These are phyloP conservation scores for Macrobrachium nipponense DNA, from an alignment of 1,140 invertebrate genomes.

Conservation along the genomic window DNA sequence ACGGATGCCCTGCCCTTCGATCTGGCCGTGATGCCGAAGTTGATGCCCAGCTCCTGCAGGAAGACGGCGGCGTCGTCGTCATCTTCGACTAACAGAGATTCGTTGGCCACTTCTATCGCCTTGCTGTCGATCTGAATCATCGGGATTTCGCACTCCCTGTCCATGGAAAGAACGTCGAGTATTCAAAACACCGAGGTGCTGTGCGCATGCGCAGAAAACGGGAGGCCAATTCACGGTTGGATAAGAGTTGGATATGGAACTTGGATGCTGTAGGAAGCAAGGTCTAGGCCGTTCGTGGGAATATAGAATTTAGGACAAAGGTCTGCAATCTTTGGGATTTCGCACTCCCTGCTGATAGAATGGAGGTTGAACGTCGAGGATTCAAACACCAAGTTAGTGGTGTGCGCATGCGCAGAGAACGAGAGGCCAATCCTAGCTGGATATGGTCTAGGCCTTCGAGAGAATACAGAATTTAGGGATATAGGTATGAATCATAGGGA, in stretches of 20 bases:
- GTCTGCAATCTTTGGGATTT: not conserved
- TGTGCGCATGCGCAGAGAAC: no score
- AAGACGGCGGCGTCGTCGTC: constrained; percentile 34
- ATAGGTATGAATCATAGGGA: no score
- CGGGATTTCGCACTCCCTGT: constrained; percentile 35
- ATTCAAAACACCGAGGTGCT: no score
- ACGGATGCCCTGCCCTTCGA: constrained; percentile 27
- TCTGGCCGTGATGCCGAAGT: constrained; percentile 43
- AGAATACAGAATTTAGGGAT: no score
- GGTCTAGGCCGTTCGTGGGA: not conserved
- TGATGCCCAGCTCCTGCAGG: constrained; percentile 37
- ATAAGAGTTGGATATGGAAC: not conserved
- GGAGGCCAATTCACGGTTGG: no score
- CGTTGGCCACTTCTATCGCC: not conserved
- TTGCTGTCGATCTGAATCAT: constrained; percentile 1
- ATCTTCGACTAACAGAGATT: not conserved
- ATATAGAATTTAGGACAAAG: not conserved
- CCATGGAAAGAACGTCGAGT: not conserved
- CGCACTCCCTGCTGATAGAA: no score
- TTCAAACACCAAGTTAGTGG: no score
- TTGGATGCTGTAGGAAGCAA: not conserved
- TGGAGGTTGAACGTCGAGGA: no score
- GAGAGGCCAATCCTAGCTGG: no score
- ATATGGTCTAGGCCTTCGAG: no score
- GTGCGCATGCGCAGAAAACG: no score